phyloP scores from a whole-genome alignment of 2,888 invertebrate species.

The Orthosia incerta region DNA sequence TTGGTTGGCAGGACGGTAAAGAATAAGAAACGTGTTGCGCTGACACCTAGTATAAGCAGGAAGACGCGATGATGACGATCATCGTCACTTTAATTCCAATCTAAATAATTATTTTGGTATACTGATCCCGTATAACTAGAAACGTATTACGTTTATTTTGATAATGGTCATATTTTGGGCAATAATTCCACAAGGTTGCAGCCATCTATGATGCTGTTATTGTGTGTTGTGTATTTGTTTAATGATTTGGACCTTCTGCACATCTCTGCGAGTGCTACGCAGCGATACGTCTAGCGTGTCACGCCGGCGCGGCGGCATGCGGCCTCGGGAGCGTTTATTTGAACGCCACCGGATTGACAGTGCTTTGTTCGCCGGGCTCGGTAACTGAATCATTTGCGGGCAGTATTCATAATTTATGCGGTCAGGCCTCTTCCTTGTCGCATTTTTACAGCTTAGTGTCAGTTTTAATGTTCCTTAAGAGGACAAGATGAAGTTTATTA shows the following conservation, averaged over 20 bases:
- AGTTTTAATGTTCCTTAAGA: neutral
- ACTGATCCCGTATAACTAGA: neutral
- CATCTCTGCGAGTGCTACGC: slow-evolving; percentile 31
- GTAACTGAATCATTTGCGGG: slow-evolving; percentile 56
- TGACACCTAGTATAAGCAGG: too few species aligned
- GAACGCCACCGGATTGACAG: slow-evolving; percentile 59
- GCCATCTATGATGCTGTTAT: too few species aligned
- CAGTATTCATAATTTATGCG: slow-evolving; percentile 46
- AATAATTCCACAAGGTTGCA: neutral
- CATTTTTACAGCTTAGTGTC: slow-evolving; percentile 42
- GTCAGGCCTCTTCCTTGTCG: slow-evolving; percentile 24
- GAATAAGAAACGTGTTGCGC: too few species aligned
- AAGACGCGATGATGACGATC: too few species aligned
- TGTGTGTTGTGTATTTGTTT: neutral
- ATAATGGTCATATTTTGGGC: too few species aligned
- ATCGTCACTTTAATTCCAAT: neutral
- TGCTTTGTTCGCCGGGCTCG: slow-evolving; percentile 43
- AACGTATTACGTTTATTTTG: too few species aligned
- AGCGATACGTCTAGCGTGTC: slow-evolving; percentile 54
- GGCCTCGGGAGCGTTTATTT: slow-evolving; percentile 60
- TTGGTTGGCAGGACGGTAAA: too few species aligned
- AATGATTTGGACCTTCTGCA: slow-evolving; percentile 20
- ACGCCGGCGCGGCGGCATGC: slow-evolving; percentile 36
- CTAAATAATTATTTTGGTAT: neutral
- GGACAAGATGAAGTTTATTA: neutral